A percentile compares a stretch with the other conserved stretches of the same genome.
These are phyloP conservation scores for Caenorhabditis sinica DNA, from an alignment of 2,888 invertebrate species.

Conservation along the genomic window DNA sequence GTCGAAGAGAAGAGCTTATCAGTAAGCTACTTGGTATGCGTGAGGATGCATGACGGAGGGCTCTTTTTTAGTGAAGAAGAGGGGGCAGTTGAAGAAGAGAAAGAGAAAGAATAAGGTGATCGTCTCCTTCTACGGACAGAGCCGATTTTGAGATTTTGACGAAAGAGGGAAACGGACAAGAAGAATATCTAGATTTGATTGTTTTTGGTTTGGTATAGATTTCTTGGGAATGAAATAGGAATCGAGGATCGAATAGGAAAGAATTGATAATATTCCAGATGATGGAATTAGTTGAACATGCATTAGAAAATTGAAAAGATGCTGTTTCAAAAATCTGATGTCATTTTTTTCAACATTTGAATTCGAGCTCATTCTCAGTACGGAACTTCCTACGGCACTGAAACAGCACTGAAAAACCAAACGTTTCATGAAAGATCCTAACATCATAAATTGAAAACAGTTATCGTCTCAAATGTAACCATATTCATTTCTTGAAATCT, in stretches of 20 bases:
- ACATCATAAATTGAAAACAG: background rate
- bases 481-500: constrained; percentile 34
- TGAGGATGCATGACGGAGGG: constrained; percentile 4
- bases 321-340: too few relatives aligned
- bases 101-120: constrained; percentile 16
- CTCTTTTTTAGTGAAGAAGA: background rate
- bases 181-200: constrained; percentile 27
- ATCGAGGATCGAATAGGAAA: background rate
- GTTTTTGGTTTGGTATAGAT: background rate
- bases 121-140: constrained; percentile 10
- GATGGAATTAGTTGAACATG: too few relatives aligned
- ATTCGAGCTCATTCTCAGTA: too few relatives aligned
- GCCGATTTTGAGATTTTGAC: constrained; percentile 36
- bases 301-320: too few relatives aligned
- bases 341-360: too few relatives aligned
- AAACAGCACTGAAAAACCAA: background rate
- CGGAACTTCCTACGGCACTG: too few relatives aligned
- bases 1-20: constrained; percentile 14
- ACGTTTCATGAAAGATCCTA: too few relatives aligned
- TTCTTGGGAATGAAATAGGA: background rate
- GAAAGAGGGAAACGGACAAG: constrained; percentile 5
- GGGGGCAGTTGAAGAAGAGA: background rate
- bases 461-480: background rate
- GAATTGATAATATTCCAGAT: background rate
- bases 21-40: constrained; percentile 24